phyloP scores from a whole-genome alignment of 2,888 invertebrate species.

The Alcis repandata region DNA sequence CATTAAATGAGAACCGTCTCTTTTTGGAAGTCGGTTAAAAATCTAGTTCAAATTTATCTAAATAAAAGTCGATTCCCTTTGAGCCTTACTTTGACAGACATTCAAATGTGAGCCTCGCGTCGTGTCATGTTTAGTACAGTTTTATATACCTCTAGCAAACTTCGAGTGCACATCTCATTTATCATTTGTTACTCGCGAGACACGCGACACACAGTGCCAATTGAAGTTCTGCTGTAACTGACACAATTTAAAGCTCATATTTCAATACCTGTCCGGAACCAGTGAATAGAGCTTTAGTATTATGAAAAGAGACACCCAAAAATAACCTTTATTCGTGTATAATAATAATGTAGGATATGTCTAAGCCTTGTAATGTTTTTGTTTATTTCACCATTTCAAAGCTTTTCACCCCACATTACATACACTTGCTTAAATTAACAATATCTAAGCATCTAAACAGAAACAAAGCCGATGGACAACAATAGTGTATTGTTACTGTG shows the following conservation, averaged over 20 bases:
- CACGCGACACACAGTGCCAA: too few relatives aligned
- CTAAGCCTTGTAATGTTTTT: slow-evolving; percentile 2
- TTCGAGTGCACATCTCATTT: too few relatives aligned
- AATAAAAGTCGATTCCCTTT: too few relatives aligned
- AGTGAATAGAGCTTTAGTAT: neutral
- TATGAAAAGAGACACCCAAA: neutral
- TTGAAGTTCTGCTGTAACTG: neutral
- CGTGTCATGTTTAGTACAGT: too few relatives aligned
- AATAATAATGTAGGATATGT: neutral
- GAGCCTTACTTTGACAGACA: too few relatives aligned
- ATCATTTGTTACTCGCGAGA: too few relatives aligned
- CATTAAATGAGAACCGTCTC: too few relatives aligned
- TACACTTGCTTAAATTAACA: slow-evolving; percentile 18
- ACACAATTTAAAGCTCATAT: neutral
- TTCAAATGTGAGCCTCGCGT: too few relatives aligned
- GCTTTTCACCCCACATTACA: neutral
- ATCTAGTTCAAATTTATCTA: too few relatives aligned
- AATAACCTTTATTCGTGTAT: neutral
- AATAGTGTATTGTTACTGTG: slow-evolving; percentile 29
- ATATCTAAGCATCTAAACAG: slow-evolving; percentile 13
- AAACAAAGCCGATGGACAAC: slow-evolving; percentile 31
- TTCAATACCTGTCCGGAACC: neutral
- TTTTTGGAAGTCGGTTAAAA: too few relatives aligned
- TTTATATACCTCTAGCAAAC: too few relatives aligned
- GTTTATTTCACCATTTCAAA: neutral